A percentile compares a stretch with the other conserved stretches of the same genome.
Evolutionary conservation across 1,140 invertebrate genomes (phyloP).

Genomic region (Littorina saxatilis): DNA sequence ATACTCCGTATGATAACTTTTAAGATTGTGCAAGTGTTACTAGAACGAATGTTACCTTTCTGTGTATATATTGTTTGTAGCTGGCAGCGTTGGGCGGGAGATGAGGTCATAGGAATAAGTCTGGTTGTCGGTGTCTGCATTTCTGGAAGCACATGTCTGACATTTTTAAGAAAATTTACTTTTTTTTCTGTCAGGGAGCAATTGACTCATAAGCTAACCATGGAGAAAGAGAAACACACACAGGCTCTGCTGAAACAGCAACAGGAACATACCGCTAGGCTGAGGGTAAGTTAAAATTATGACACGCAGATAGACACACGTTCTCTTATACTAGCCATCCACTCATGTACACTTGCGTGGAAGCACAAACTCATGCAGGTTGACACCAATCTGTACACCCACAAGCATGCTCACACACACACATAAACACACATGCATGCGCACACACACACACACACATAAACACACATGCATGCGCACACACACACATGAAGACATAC

Average conservation of each 20-base stretch:
- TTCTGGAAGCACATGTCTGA: too few species aligned
- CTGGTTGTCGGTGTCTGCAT: too few species aligned
- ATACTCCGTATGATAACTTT: too few species aligned
- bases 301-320: neutral
- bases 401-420: too few species aligned
- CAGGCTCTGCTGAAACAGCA: constrained; percentile 32
- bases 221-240: constrained; percentile 48
- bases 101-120: too few species aligned
- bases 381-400: neutral
- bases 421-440: too few species aligned
- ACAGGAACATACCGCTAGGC: constrained; percentile 46
- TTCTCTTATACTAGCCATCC: neutral
- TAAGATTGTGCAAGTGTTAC: too few species aligned
- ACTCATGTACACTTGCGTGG: neutral
- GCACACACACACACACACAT: neutral
- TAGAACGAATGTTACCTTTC: too few species aligned
- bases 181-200: constrained; percentile 38
- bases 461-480: neutral
- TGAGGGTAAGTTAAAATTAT: constrained; percentile 31
- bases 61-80: too few species aligned
- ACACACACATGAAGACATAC: too few species aligned
- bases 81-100: too few species aligned
- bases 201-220: constrained; percentile 48
- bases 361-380: neutral
- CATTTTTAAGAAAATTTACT: too few species aligned